Conservation (phyloP, 2,888 invertebrate species). For the Caenorhabditis drosophilae region DNA sequence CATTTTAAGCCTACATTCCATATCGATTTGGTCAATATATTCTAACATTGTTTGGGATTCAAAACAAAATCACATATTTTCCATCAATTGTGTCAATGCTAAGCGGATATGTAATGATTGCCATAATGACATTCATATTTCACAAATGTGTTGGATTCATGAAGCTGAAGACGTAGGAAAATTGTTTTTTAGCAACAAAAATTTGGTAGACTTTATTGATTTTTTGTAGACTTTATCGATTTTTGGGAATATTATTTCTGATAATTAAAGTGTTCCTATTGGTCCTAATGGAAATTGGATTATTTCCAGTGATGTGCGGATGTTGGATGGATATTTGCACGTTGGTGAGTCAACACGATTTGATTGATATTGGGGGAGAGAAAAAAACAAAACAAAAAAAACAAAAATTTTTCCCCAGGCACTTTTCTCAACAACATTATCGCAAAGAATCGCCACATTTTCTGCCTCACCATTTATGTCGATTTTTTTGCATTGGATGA, state of each 20-base stretch:
- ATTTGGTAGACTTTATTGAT: neutral
- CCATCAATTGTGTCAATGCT: constrained; percentile 70
- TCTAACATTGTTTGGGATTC: constrained; percentile 78
- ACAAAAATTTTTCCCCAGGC: constrained; percentile 41
- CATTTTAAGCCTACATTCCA: constrained; percentile 82
- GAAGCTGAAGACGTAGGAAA: constrained; percentile 80
- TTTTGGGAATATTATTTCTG: constrained; percentile 77
- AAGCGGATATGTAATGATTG: constrained; percentile 84
- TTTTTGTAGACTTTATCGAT: constrained; percentile 52
- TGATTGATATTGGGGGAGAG: no score
- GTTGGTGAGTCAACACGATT: constrained; percentile 72
- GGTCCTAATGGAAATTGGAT: constrained; percentile 94
- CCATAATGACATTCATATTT: constrained; percentile 81
- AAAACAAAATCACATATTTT: constrained; percentile 75
- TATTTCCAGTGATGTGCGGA: constrained; percentile 93
- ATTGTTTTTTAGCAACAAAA: constrained; percentile 6
- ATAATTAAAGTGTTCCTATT: constrained; percentile 81
- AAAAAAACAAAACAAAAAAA: no score
- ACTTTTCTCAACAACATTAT: constrained; percentile 77
- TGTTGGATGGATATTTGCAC: constrained; percentile 99
- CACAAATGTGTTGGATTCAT: constrained; percentile 84
- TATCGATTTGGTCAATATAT: constrained; percentile 91
- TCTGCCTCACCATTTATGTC: constrained; percentile 91
- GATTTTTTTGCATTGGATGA: constrained; percentile 97
- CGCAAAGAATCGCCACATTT: constrained; percentile 81